These are phyloP conservation scores for Euschistus heros DNA, from an alignment of 1,140 invertebrate genomes.

Conservation along the genomic window DNA sequence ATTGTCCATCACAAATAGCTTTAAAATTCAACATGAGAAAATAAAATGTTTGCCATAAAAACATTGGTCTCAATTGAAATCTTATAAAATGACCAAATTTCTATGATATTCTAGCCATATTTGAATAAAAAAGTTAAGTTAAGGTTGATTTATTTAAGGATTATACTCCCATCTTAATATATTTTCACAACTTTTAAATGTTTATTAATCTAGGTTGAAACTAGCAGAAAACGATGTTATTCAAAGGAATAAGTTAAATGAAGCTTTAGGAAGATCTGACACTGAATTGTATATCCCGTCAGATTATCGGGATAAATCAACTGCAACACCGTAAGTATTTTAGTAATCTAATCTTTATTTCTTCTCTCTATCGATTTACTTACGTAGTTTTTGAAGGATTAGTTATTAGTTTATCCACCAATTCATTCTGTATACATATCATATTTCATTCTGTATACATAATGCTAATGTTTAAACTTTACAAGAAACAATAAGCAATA, in stretches of 20 bases:
- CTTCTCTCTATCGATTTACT: too few relatives aligned
- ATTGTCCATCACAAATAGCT: too few relatives aligned
- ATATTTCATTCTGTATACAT: too few relatives aligned
- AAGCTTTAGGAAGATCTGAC: conserved; percentile 1
- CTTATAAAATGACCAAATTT: not conserved
- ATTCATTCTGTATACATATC: too few relatives aligned
- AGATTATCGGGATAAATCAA: conserved; percentile 12
- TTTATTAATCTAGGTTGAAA: conserved; percentile 12
- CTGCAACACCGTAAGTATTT: conserved; percentile 16
- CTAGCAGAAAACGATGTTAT: conserved; percentile 19
- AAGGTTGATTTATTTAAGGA: not conserved
- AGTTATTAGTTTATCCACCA: too few relatives aligned
- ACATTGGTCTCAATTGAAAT: not conserved
- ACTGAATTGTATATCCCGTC: conserved; percentile 18
- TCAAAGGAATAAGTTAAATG: conserved; percentile 17
- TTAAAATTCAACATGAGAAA: not conserved
- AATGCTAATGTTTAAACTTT: too few relatives aligned
- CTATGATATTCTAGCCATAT: not conserved
- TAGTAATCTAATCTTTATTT: too few relatives aligned
- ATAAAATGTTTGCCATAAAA: not conserved
- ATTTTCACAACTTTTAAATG: not conserved
- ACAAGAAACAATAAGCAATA: too few relatives aligned
- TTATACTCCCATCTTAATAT: not conserved
- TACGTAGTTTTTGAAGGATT: too few relatives aligned
- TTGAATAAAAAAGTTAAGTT: not conserved